Base-by-base conservation (phyloP, 2,888 invertebrate species). In the Lottia gigantea region DNA sequence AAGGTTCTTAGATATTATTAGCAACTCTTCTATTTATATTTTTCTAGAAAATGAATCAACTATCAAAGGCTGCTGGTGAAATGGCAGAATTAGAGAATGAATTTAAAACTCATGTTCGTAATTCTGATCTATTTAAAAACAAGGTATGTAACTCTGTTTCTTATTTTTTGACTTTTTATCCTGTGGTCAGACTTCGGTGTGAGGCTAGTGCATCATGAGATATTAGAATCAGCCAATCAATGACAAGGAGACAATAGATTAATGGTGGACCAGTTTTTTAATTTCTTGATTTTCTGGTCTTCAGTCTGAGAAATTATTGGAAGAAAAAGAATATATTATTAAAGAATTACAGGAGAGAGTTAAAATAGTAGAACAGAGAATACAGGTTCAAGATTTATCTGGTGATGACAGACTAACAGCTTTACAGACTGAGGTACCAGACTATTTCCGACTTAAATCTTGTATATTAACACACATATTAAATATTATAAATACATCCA, bases 341-440 rank as follows among this genome's bases (percentile, higher is more conserved):
- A 91, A 92, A 0, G 94, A 94, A 86, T 89, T 95, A 86, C 86
- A 92, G 86, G 91, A 92, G 88, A 86, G 92, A 88, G 89, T 91
- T 82, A 92, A 88, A 81, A 92, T 89, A 71, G 90, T 91, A 88
- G 91, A 88, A 81, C 91, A 80, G 86, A 89, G 88, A 80, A 73
- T 85, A 26, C 79, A 83, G 45, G 84, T 84, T 64, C 80, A 82
- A 7, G 76, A 73, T 26, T 75, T 88, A 14, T 80, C 82, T 15
- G 86, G 83, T 46, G 86, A 86, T 75, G 87, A 87, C 7, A 78
- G 82, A 66, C 70, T 80, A 4, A 74, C 74, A 62, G 85, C 87
- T 23, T 71, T 86, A 19, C 79, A 85, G 64, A 72, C 77, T 72
- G 83, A 85, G 82, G 85, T 85, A 68, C 31, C n/a, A n/a, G 49